phyloP scores from a whole-genome alignment of 2,888 invertebrate genomes.

The Melipona bicolor region DNA sequence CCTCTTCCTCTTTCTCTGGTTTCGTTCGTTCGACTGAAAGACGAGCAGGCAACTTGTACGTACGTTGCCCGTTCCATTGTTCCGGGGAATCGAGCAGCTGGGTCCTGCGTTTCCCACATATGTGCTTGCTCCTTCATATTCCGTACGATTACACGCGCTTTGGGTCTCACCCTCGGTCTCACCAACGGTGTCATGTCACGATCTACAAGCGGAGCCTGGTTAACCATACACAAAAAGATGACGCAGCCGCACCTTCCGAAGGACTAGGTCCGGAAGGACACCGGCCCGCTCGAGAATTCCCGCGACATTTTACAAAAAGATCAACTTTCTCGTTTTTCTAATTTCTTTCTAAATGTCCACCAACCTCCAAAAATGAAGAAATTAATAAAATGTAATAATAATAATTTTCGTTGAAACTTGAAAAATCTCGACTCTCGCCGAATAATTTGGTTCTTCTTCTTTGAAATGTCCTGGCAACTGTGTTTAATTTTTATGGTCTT shows the following conservation, averaged over 20 bases:
- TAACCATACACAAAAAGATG: conserved; percentile 18
- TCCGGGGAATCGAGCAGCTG: conserved; percentile 73
- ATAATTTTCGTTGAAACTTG: no score
- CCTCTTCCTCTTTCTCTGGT: conserved; percentile 25
- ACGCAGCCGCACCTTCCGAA: not conserved
- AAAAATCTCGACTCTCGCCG: no score
- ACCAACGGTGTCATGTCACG: conserved; percentile 52
- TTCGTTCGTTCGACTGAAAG: conserved; percentile 57
- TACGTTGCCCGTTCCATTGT: conserved; percentile 71
- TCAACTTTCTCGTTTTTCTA: no score
- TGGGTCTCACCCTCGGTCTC: conserved; percentile 44
- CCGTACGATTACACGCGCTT: conserved; percentile 58
- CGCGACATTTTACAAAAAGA: no score
- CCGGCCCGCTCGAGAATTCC: no score
- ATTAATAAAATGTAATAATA: no score
- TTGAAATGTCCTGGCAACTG: no score
- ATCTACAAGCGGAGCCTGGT: conserved; percentile 14
- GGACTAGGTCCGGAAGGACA: not conserved
- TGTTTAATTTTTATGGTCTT: no score
- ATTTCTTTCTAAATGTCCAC: no score
- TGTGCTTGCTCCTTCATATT: conserved; percentile 40
- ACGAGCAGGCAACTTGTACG: conserved; percentile 65
- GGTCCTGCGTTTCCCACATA: conserved; percentile 59
- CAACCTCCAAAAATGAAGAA: no score
- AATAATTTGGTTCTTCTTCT: no score